Evolutionary conservation across 2,888 invertebrate species (phyloP).

Genomic region (Oegoconia quadripuncta): DNA sequence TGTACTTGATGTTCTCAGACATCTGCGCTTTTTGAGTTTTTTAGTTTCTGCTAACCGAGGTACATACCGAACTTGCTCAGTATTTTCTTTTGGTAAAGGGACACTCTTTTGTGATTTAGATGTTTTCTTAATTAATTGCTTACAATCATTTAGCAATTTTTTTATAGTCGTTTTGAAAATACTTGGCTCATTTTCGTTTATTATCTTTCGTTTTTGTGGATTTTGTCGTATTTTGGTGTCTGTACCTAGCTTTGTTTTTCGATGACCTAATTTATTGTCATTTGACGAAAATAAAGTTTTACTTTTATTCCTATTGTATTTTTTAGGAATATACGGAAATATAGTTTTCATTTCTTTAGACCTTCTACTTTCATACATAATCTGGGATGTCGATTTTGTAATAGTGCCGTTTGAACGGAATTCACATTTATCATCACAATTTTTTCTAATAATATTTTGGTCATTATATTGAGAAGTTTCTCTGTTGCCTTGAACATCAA

Average conservation of each 20-base stretch:
- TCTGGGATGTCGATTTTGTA: constrained; percentile 4
- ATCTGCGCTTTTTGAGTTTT: too few species aligned
- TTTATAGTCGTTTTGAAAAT: too few species aligned
- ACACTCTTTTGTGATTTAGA: too few species aligned
- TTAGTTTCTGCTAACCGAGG: neutral
- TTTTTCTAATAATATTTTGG: neutral
- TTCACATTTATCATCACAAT: too few species aligned
- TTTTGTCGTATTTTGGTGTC: too few species aligned
- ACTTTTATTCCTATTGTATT: constrained; percentile 33
- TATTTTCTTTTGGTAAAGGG: neutral
- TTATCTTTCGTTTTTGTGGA: neutral
- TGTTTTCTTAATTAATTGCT: too few species aligned
- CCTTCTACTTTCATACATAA: constrained; percentile 7
- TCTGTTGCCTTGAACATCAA: constrained; percentile 3
- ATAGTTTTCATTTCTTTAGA: constrained; percentile 31
- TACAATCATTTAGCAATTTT: too few species aligned
- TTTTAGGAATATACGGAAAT: constrained; percentile 33
- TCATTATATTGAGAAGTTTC: neutral
- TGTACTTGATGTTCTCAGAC: neutral
- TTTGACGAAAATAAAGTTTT: constrained; percentile 25
- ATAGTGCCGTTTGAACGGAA: neutral
- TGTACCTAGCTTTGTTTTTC: too few species aligned
- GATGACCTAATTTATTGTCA: too few species aligned
- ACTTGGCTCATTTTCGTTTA: too few species aligned
- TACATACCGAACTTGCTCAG: neutral